Base-by-base conservation (phyloP, 2,888 invertebrate genomes). In the Lithosia quadra region DNA sequence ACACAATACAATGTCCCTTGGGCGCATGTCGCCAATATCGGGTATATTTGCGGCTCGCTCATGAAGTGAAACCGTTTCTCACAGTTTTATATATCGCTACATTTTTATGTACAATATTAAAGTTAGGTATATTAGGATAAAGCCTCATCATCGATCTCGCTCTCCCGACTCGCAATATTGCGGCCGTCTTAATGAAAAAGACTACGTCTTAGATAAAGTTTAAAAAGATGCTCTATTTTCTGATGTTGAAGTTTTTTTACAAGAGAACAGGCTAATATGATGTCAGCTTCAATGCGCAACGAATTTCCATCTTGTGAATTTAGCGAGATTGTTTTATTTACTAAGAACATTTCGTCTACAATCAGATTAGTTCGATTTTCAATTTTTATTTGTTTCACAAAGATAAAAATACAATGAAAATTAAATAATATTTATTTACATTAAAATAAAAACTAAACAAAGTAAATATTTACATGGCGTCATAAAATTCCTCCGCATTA, bases 41-140 rank as follows among this genome's bases (percentile, higher is more conserved):
- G 55, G 24, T 22, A 85, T 86, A 84, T 81, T 82, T 76, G 79
- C 73, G 84, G 80, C 84, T 80, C 72, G 72, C 75, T 77, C 73
- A 76, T 71, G 71, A 78, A 74, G 78, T 76, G 81, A 80, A 84
- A 84, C 84, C 83, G 83, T 80, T 59, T 74, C 76, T 73, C 61
- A 69, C 68, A 71, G 77, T 84, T 84, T 85, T 85, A 85, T 80
- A 78, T 65, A 69, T 65, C 22, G 56, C 78, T 73, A 63, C 63
- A 75, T 85, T 82, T 78, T 81, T 82, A 82, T 71, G 76, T 60
- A 73, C 71, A 63, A 59, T 62, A 56, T 63, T 66, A 56, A 56
- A 18, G 63, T 58, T 72, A 76, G 59, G 71, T 73, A 73, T 77
- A 75, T 82, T 73, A 74, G 74, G 43, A 67, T n/a, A 58, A 64